Evolutionary conservation across 92 coral and sea anemone species (phyloP).

Genomic region (Heliopora coerulea): DNA sequence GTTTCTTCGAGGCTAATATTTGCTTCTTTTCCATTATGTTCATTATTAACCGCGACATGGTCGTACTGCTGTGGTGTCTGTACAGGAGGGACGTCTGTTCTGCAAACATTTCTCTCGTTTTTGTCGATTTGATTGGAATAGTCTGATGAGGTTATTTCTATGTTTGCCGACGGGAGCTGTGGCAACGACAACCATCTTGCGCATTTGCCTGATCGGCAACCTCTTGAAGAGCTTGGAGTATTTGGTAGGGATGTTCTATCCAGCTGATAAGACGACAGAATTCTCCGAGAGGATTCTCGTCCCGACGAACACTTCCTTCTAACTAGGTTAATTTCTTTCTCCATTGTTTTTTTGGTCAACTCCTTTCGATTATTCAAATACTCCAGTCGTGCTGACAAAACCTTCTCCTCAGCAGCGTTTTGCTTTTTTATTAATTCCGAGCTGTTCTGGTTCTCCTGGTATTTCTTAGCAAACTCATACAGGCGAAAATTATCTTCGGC

Average conservation of each 20-base stretch:
- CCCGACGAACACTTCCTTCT: conserved; percentile 7
- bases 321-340: conserved; percentile 32
- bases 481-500: conserved; percentile 16
- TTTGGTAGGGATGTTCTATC: conserved; percentile 16
- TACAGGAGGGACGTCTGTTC: neutral
- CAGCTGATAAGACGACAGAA: conserved; percentile 20
- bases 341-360: conserved; percentile 27
- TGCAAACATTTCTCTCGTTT: too few relatives aligned
- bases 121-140: too few relatives aligned
- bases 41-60: too few relatives aligned
- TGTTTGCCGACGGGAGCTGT: neutral
- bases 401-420: conserved; percentile 39
- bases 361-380: conserved; percentile 37
- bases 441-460: conserved; percentile 38
- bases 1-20: neutral
- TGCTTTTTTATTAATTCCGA: conserved; percentile 35
- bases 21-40: neutral
- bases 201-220: conserved; percentile 15
- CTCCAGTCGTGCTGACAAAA: conserved; percentile 27
- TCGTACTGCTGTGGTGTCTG: neutral
- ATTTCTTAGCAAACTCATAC: conserved; percentile 41
- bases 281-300: conserved; percentile 10
- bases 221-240: conserved; percentile 11
- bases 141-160: too few relatives aligned
- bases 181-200: conserved; percentile 5